Conservation (phyloP, 2,797 vertebrate genomes). For the Podarcis siculus region DNA sequence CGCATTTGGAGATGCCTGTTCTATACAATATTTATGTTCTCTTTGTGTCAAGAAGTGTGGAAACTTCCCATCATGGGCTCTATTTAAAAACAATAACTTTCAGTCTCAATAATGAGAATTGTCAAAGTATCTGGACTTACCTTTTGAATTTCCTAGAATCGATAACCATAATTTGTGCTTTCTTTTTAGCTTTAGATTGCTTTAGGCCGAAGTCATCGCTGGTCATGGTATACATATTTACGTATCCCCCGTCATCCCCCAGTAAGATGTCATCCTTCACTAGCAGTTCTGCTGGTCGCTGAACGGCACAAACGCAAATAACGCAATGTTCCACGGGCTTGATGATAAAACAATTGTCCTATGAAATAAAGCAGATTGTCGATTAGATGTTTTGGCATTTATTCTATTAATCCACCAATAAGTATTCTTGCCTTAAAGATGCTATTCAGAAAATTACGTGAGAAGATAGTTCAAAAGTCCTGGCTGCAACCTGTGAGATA, state of each 20-base stretch:
- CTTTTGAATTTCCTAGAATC: slow-evolving; percentile 73
- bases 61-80: not conserved
- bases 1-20: not conserved
- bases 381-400: slow-evolving; percentile 15
- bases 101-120: not conserved
- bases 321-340: slow-evolving; percentile 77
- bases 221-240: slow-evolving; percentile 72
- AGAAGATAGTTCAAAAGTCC: not conserved
- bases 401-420: not conserved
- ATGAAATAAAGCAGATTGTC: slow-evolving; percentile 32
- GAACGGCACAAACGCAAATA: slow-evolving; percentile 71
- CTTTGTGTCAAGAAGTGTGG: not conserved
- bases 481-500: not conserved
- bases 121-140: slow-evolving; percentile 58
- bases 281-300: slow-evolving; percentile 51
- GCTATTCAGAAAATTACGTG: not conserved
- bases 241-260: slow-evolving; percentile 77
- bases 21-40: not conserved
- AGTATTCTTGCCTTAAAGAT: not conserved
- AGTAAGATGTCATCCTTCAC: slow-evolving; percentile 73
- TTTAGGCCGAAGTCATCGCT: slow-evolving; percentile 72
- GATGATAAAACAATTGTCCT: slow-evolving; percentile 76
- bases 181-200: slow-evolving; percentile 64
- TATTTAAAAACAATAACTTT: not conserved
- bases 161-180: slow-evolving; percentile 60